Conservation (phyloP, 1,140 invertebrate species). For the Physella acuta region DNA sequence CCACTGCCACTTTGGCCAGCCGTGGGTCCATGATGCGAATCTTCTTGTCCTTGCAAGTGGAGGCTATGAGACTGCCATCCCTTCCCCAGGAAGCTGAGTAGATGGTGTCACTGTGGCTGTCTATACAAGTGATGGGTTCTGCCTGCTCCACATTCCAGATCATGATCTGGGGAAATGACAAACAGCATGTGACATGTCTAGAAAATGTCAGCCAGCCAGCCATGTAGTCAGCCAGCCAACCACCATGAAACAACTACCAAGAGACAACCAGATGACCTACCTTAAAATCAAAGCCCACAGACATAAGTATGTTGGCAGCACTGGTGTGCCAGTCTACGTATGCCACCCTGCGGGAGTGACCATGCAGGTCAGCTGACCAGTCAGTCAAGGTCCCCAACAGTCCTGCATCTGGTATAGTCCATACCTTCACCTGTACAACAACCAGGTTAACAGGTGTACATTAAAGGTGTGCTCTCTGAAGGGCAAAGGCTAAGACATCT, state of each 20-base stretch:
- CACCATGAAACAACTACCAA: too few species aligned
- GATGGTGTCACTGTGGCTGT: constrained; percentile 86
- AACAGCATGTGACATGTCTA: not conserved
- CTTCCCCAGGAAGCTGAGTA: constrained; percentile 89
- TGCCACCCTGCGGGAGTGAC: constrained; percentile 52
- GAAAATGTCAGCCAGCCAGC: not conserved
- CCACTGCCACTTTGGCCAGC: constrained; percentile 76
- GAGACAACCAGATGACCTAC: too few species aligned
- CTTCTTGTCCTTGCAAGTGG: constrained; percentile 91
- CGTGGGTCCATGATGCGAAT: constrained; percentile 86
- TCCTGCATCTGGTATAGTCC: constrained; percentile 55
- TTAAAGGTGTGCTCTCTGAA: too few species aligned
- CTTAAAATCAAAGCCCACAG: constrained; percentile 58
- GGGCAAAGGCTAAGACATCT: too few species aligned
- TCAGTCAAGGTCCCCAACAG: constrained; percentile 48
- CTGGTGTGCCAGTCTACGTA: constrained; percentile 61
- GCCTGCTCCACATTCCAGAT: constrained; percentile 92
- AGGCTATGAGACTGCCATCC: constrained; percentile 85
- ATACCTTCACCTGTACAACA: constrained; percentile 54
- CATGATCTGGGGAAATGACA: constrained; percentile 39
- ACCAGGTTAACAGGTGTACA: too few species aligned
- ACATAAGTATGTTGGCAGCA: constrained; percentile 57
- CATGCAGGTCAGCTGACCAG: constrained; percentile 57
- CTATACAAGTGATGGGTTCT: constrained; percentile 81
- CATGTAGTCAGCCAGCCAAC: not conserved